phyloP scores from a whole-genome alignment of 1,140 invertebrate genomes.

The Brachionus koreanus region DNA sequence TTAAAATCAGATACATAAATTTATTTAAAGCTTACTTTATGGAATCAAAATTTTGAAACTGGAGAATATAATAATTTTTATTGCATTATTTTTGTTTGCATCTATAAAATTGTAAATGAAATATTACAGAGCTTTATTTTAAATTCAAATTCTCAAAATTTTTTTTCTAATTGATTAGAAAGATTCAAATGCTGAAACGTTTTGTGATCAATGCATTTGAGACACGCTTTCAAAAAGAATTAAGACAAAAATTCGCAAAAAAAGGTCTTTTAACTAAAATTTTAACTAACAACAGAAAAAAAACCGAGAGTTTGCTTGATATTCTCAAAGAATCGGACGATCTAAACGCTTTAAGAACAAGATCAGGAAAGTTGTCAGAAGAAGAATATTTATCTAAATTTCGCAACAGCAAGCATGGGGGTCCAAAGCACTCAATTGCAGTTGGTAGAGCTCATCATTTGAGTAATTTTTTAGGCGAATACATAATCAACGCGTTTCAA shows the following conservation, averaged over 20 bases:
- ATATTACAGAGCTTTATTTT: background rate
- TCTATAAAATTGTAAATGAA: background rate
- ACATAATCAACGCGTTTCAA: conserved; percentile 40
- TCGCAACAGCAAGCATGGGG: background rate
- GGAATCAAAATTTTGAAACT: background rate
- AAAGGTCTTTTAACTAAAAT: conserved; percentile 9
- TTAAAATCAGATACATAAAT: background rate
- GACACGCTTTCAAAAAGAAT: background rate
- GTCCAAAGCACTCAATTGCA: conserved; percentile 41
- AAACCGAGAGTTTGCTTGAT: background rate
- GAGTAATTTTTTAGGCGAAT: conserved; percentile 28
- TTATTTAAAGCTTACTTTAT: background rate
- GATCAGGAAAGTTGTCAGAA: background rate
- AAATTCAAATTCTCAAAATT: background rate
- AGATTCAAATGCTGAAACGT: conserved; percentile 8
- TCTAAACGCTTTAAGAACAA: background rate
- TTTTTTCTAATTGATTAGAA: background rate
- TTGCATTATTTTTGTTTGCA: background rate
- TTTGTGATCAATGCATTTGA: conserved; percentile 19
- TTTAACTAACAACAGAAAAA: background rate
- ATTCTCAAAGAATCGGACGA: conserved; percentile 34
- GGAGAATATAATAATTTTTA: background rate
- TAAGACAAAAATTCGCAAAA: background rate
- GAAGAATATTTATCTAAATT: conserved; percentile 21
- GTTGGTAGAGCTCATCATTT: conserved; percentile 38